phyloP scores from a whole-genome alignment of 2,888 invertebrate genomes.

The Thecocarcelia acutangulata region DNA sequence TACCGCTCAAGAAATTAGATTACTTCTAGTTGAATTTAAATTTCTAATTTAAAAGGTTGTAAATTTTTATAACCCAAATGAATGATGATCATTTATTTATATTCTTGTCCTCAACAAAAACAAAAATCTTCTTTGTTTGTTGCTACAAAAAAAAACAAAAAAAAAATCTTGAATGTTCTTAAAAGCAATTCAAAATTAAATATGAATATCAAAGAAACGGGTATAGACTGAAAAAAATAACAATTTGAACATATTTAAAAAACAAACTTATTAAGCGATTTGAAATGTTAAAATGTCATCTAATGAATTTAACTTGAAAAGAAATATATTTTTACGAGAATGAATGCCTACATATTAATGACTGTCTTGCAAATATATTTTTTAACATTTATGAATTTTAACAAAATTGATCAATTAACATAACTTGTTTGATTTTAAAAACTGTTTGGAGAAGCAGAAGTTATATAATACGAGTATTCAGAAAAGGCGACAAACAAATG shows the following conservation, averaged over 20 bases:
- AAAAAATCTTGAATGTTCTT: conserved; percentile 2
- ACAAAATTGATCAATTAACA: conserved; percentile 51
- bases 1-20: background rate
- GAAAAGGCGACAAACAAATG: background rate
- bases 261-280: conserved; percentile 1
- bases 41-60: conserved; percentile 9
- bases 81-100: background rate
- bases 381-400: conserved; percentile 26
- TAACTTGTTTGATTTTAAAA: conserved; percentile 52
- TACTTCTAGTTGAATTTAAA: background rate
- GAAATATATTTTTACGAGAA: background rate
- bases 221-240: background rate
- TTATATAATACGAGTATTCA: conserved; percentile 15
- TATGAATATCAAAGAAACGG: conserved; percentile 5
- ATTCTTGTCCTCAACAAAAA: background rate
- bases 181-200: background rate
- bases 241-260: background rate
- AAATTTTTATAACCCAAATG: conserved; percentile 2
- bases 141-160: background rate
- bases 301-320: conserved; percentile 27
- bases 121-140: too few relatives aligned
- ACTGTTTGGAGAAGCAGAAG: conserved; percentile 5
- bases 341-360: conserved; percentile 31
- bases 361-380: background rate
- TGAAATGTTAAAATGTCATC: conserved; percentile 50